Conservation (phyloP, 2,888 invertebrate genomes). For the Hymenopus coronatus region DNA sequence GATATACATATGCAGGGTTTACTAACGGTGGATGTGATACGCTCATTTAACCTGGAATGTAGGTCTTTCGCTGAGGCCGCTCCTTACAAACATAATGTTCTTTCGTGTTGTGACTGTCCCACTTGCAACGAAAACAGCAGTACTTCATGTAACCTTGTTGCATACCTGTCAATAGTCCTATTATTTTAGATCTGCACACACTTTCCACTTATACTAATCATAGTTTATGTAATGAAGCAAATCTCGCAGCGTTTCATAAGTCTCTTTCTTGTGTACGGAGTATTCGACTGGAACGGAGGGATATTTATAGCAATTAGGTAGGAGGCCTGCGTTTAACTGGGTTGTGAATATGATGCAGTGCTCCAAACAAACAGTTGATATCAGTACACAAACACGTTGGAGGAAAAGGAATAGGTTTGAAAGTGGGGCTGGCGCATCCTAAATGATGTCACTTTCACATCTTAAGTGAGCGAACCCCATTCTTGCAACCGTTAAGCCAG, state of each 20-base stretch:
- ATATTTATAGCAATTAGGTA: neutral
- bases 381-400: neutral
- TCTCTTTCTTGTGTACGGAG: slow-evolving; percentile 1
- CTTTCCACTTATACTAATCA: neutral
- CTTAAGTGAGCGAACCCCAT: neutral
- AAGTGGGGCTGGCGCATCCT: neutral
- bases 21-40: no score
- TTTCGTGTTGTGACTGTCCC: no score
- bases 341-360: neutral
- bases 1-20: no score
- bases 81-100: no score
- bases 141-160: no score
- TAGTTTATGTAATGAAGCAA: neutral
- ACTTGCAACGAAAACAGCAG: no score
- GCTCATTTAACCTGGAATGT: no score
- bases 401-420: neutral
- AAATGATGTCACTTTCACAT: neutral
- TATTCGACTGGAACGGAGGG: neutral
- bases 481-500: neutral
- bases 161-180: neutral
- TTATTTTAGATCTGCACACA: neutral
- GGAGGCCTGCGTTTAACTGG: neutral
- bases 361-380: neutral
- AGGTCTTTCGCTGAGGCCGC: no score
- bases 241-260: neutral